A percentile compares a stretch with the other conserved stretches of the same genome.
Evolutionary conservation across 2,888 invertebrate species (phyloP).

Genomic region (Drosophila ochracea): DNA sequence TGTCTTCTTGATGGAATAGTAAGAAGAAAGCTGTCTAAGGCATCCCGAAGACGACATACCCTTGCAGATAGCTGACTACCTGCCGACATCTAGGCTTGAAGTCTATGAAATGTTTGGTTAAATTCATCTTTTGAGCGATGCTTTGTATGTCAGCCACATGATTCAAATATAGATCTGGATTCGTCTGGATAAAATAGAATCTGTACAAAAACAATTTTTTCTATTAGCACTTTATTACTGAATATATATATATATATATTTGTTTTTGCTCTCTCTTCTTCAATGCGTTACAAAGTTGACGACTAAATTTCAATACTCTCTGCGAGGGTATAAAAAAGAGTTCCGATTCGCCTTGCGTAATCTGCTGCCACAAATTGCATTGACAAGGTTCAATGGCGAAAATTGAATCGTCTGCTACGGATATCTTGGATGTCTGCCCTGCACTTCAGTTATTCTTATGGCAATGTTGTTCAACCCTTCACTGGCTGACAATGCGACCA

Average conservation of each 20-base stretch:
- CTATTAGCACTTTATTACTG: not conserved
- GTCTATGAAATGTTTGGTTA: not conserved
- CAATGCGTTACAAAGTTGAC: not conserved
- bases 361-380: constrained; percentile 52
- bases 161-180: not conserved
- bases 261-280: not conserved
- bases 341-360: constrained; percentile 12
- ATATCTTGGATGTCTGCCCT: constrained; percentile 3
- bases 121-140: accelerated
- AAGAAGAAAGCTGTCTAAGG: not conserved
- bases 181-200: not conserved
- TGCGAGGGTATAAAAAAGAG: not conserved
- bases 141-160: not conserved
- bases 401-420: constrained; percentile 43
- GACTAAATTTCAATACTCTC: not conserved
- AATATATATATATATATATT: too few species aligned
- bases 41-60: not conserved
- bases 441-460: constrained; percentile 1
- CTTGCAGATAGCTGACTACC: not conserved
- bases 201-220: not conserved
- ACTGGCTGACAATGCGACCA: not conserved
- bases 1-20: not conserved
- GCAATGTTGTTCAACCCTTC: not conserved
- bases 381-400: constrained; percentile 30
- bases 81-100: not conserved